phyloP scores from a whole-genome alignment of 2,797 vertebrate genomes.

The Calcarius lapponicus region DNA sequence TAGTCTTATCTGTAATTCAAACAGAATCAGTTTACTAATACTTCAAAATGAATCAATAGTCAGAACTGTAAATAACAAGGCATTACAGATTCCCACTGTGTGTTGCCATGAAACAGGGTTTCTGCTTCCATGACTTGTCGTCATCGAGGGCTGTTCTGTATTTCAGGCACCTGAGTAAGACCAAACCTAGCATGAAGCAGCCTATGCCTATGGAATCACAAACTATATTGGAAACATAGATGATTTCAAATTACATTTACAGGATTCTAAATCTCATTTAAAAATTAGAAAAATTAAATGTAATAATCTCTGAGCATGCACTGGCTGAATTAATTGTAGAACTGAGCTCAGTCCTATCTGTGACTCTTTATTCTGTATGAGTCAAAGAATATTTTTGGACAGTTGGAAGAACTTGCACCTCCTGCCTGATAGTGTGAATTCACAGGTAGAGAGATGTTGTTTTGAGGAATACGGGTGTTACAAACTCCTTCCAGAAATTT shows the following conservation, averaged over 20 bases:
- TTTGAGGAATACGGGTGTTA: neutral
- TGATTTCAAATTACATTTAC: neutral
- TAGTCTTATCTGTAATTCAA: neutral
- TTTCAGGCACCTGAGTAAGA: neutral
- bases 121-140: accelerated
- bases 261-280: neutral
- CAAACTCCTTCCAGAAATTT: neutral
- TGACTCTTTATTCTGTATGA: neutral
- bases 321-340: neutral
- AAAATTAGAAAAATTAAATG: neutral
- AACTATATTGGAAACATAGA: neutral
- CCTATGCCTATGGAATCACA: neutral
- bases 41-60: neutral
- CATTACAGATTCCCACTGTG: neutral
- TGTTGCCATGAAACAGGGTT: neutral
- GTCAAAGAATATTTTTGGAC: neutral
- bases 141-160: neutral
- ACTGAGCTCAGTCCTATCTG: neutral
- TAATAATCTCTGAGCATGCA: neutral
- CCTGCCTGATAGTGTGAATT: neutral
- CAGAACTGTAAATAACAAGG: neutral
- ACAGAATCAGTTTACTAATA: neutral
- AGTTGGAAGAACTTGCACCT: neutral
- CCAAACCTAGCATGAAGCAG: neutral
- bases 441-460: neutral